Conservation (phyloP, 2,113 vertebrate genomes). For the Mixornis gularis region DNA sequence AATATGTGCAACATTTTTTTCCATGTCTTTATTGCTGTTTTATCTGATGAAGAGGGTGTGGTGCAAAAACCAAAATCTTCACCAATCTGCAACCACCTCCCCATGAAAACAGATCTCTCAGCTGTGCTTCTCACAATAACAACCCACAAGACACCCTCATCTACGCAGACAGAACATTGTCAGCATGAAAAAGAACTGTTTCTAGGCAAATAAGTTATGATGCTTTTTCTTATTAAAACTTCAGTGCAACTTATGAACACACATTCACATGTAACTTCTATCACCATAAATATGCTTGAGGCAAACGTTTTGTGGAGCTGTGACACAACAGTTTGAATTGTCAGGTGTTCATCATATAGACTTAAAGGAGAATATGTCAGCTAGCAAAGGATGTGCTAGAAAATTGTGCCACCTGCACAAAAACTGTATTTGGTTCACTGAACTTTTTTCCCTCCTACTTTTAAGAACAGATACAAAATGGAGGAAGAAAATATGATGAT, state of each 20-base stretch:
- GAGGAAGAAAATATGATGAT: background rate
- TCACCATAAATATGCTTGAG: background rate
- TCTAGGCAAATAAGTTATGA: background rate
- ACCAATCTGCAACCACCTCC: slow-evolving; percentile 19
- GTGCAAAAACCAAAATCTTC: slow-evolving; percentile 41
- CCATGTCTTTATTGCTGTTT: background rate
- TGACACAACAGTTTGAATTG: background rate
- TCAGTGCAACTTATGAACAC: background rate
- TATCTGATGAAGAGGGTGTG: slow-evolving; percentile 74
- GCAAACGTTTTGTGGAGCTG: background rate
- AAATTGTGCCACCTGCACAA: background rate
- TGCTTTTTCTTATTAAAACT: background rate
- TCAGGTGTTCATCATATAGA: background rate
- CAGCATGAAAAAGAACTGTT: background rate
- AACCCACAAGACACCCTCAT: background rate
- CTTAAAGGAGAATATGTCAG: background rate
- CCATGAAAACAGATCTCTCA: background rate
- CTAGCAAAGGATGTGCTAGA: background rate
- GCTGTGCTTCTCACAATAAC: background rate
- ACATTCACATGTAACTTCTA: background rate
- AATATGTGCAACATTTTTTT: background rate
- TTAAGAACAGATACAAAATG: background rate
- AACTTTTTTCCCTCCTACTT: background rate
- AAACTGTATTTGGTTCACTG: background rate
- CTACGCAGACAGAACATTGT: background rate